Evolutionary conservation across 2,113 vertebrate species (phyloP), one percentile per base, ranked within the genome.

Genomic region (Jaculus jaculus): DNA sequence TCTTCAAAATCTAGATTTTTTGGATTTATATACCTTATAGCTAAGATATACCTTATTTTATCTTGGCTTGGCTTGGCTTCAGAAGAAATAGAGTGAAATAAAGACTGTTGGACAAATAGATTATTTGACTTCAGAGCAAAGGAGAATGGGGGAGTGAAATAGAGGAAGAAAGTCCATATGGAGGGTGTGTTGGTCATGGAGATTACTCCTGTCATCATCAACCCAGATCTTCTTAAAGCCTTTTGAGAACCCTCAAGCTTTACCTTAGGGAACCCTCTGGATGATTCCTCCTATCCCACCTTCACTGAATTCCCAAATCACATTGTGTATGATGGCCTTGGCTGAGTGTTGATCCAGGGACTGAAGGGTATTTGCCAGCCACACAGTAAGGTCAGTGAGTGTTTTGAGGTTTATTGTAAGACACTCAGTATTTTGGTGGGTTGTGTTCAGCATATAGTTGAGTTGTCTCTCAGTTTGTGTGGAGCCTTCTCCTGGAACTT

Each of bases 41-140:
- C 93, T 90, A 72, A 92, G 60, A 80, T 54, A 78, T 63, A 72
- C 92, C 26, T 91, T 42, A 77, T 80, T 85, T 79, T 94, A 21
- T 87, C 34, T 92, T 86, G 37, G 17, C 61, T 92, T 86, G 37
- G 17, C 61, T 84, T 91, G 81, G 18, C 20, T 94, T 87, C 42
- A 18, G 37, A 83, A n/a, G 94, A 94, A 87, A 69, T 81, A 89
- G 65, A 93, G 13, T 68, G 18, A 91, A 89, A 78, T 37, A 87
- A 81, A 80, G 54, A 20, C 32, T 92, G 75, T 18, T 69, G 60
- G 23, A 21, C 28, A 72, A 82, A 28, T 54, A 28, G 47, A 69
- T 79, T 79, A 73, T 51, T 74, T 87, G 13, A 86, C 79, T 79
- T 94, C 9, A 86, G 32, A 66, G 74, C 15, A 17, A 42, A 54